phyloP scores from a whole-genome alignment of 2,888 invertebrate species.

The Caenorhabditis sp. region DNA sequence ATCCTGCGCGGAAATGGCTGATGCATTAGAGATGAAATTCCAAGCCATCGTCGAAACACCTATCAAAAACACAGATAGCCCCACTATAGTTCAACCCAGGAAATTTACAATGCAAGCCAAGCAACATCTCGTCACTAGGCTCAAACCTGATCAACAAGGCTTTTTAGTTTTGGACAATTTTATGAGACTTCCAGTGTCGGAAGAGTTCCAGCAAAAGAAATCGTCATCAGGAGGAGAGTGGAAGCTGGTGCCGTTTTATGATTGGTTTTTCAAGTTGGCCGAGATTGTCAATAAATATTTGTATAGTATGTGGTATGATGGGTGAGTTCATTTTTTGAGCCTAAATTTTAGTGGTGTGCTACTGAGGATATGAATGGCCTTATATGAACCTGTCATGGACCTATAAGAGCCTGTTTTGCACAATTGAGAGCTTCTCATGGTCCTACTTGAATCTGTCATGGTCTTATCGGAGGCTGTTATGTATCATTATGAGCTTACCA shows the following conservation, averaged over 20 bases:
- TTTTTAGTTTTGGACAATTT: conserved; percentile 63
- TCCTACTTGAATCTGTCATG: too few relatives aligned
- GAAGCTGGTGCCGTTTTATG: conserved; percentile 66
- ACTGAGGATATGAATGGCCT: too few relatives aligned
- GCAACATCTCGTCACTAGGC: conserved; percentile 61
- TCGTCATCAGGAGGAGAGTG: conserved; percentile 67
- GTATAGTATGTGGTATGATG: conserved; percentile 70
- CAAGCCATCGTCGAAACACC: conserved; percentile 70
- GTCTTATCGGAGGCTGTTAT: too few relatives aligned
- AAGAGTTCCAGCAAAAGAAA: conserved; percentile 63
- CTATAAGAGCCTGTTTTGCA: too few relatives aligned
- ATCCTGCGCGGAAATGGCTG: conserved; percentile 65
- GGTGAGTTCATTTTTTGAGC: too few relatives aligned
- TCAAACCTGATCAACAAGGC: conserved; percentile 65
- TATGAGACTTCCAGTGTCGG: conserved; percentile 67
- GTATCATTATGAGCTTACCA: too few relatives aligned
- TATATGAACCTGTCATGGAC: too few relatives aligned
- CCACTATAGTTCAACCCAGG: conserved; percentile 63
- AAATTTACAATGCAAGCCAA: conserved; percentile 60
- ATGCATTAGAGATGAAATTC: conserved; percentile 70
- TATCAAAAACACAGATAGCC: conserved; percentile 67
- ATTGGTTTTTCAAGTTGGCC: conserved; percentile 69
- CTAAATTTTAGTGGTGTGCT: too few relatives aligned
- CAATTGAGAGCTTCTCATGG: too few relatives aligned
- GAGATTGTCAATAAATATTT: conserved; percentile 69